Evolutionary conservation across 2,797 vertebrate species (phyloP).

Genomic region (Takifugu ocellatus): DNA sequence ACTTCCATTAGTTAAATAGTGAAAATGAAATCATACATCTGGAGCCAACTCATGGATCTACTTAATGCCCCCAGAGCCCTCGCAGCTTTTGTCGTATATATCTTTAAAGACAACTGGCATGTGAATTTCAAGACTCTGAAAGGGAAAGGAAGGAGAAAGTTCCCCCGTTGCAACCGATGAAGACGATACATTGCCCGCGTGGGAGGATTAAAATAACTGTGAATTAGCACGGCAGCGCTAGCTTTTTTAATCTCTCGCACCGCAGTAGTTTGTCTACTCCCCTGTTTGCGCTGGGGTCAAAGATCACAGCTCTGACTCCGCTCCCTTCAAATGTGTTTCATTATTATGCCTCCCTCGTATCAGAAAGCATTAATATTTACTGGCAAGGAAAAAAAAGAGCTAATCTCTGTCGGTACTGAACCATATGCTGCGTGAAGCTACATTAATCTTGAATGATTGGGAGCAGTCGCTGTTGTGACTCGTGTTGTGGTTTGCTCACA

Average conservation of each 20-base stretch:
- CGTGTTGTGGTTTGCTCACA: conserved; percentile 57
- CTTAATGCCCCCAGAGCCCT: conserved; percentile 6
- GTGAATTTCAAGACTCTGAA: not conserved
- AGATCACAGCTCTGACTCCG: conserved; percentile 10
- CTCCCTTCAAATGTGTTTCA: conserved; percentile 30
- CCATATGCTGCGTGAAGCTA: conserved; percentile 70
- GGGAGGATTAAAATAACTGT: conserved; percentile 13
- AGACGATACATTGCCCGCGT: too few species aligned
- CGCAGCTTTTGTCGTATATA: conserved; percentile 1
- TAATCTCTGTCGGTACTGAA: conserved; percentile 59
- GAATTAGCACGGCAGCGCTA: not conserved
- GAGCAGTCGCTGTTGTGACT: conserved; percentile 61
- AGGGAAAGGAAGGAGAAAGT: too few species aligned
- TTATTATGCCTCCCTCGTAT: conserved; percentile 42
- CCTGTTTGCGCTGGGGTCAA: not conserved
- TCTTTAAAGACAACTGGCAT: not conserved
- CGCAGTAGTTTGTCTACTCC: conserved; percentile 5
- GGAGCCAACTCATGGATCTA: conserved; percentile 23
- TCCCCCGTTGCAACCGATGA: too few species aligned
- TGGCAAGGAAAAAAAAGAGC: conserved; percentile 59
- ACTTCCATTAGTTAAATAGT: conserved; percentile 44
- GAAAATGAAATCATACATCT: conserved; percentile 40
- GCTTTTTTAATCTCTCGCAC: not conserved
- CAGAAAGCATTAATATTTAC: conserved; percentile 55
- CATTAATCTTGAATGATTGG: conserved; percentile 76